Conservation (phyloP, 2,113 vertebrate species). For the Sus scrofa region DNA sequence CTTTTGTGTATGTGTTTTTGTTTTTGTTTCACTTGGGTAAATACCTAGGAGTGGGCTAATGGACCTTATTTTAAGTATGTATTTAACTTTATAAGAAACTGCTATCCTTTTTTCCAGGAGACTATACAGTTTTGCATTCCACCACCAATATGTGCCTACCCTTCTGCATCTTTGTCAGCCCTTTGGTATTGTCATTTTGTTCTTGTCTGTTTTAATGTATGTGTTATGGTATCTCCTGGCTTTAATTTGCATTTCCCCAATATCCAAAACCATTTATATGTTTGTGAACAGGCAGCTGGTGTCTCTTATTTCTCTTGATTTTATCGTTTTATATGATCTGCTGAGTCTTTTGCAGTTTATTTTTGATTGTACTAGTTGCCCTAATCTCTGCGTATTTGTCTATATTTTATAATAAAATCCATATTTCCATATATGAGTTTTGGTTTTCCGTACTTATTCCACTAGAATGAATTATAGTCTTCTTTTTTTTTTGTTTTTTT, state of each 20-base stretch:
- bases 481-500: too few relatives aligned
- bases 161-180: not conserved
- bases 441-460: not conserved
- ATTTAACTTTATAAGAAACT: constrained; percentile 21
- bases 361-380: constrained; percentile 34
- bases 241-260: constrained; percentile 44
- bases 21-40: constrained; percentile 17
- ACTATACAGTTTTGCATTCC: not conserved
- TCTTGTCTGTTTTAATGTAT: not conserved
- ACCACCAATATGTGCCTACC: not conserved
- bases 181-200: not conserved
- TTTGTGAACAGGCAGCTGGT: not conserved
- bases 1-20: not conserved
- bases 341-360: not conserved
- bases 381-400: not conserved
- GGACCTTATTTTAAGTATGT: not conserved
- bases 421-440: constrained; percentile 10
- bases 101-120: not conserved
- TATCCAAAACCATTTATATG: not conserved
- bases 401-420: constrained; percentile 15
- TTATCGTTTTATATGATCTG: constrained; percentile 42
- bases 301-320: constrained; percentile 16
- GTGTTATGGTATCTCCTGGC: not conserved
- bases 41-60: not conserved
- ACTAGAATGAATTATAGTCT: not conserved